These are phyloP conservation scores for Lochmaea capreae DNA, from an alignment of 2,888 invertebrate genomes.

Conservation along the genomic window DNA sequence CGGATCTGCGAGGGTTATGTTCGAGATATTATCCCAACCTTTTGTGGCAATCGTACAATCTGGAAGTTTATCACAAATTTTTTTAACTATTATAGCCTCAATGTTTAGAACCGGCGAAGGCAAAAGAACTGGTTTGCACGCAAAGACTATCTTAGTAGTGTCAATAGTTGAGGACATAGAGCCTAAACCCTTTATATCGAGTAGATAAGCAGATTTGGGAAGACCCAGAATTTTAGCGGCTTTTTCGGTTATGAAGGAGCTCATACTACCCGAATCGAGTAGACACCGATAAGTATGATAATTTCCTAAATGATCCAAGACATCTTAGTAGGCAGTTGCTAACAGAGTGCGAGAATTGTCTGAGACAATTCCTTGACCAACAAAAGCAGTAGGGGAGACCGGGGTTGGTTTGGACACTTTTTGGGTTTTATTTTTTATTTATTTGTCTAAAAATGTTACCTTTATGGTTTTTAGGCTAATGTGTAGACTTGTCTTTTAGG, in stretches of 20 bases:
- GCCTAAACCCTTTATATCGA: background rate
- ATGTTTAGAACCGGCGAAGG: too few species aligned
- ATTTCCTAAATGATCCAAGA: background rate
- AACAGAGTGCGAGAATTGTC: background rate
- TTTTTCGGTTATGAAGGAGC: background rate
- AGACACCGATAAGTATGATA: background rate
- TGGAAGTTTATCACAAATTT: too few species aligned
- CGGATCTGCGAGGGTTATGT: background rate
- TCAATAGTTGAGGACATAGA: background rate
- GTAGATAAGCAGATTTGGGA: background rate
- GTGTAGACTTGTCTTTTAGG: too few species aligned
- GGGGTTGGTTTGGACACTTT: too few species aligned
- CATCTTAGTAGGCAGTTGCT: background rate
- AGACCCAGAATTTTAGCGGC: background rate
- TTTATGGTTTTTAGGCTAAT: too few species aligned
- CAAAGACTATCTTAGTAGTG: background rate
- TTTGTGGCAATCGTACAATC: background rate
- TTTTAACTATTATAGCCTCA: too few species aligned
- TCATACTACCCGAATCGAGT: background rate
- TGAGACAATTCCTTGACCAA: background rate
- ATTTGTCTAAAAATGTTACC: too few species aligned
- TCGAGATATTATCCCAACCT: background rate
- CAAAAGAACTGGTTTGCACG: too few species aligned
- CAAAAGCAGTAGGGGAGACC: background rate
- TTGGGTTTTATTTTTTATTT: too few species aligned